Conservation (phyloP, 2,113 vertebrate genomes). For the Synodontis membranacea region DNA sequence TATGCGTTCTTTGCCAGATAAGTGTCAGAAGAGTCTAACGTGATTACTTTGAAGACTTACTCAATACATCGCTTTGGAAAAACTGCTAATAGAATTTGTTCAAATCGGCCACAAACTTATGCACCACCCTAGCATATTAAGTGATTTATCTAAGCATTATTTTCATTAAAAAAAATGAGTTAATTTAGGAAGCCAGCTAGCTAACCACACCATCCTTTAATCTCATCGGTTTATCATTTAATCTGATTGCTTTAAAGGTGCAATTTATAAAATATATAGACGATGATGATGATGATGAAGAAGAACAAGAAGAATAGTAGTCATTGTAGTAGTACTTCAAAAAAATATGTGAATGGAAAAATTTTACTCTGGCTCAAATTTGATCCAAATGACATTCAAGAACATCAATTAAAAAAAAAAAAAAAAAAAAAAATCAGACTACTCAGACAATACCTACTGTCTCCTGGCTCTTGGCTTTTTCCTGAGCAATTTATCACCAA, state of each 20-base stretch:
- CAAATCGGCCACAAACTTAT: no score
- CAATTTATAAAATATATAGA: no score
- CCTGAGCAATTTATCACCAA: constrained; percentile 53
- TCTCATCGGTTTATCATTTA: not conserved
- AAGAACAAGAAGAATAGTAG: not conserved
- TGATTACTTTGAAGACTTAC: no score
- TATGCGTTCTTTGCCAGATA: no score
- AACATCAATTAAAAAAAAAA: not conserved
- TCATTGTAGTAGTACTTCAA: not conserved
- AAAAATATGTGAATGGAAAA: not conserved
- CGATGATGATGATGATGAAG: not conserved
- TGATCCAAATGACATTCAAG: not conserved
- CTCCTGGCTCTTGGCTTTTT: constrained; percentile 16
- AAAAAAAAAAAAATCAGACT: not conserved
- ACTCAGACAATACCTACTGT: not conserved
- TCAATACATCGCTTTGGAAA: no score
- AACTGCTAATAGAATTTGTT: no score
- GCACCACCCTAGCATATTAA: no score
- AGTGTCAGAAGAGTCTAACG: no score
- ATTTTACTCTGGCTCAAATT: not conserved
- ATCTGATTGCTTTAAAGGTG: not conserved
- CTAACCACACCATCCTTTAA: not conserved
- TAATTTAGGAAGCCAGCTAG: not conserved
- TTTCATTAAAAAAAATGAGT: not conserved
- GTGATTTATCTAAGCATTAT: not conserved